phyloP scores from a whole-genome alignment of 2,888 invertebrate species.

The Sarcophaga caerulescens region DNA sequence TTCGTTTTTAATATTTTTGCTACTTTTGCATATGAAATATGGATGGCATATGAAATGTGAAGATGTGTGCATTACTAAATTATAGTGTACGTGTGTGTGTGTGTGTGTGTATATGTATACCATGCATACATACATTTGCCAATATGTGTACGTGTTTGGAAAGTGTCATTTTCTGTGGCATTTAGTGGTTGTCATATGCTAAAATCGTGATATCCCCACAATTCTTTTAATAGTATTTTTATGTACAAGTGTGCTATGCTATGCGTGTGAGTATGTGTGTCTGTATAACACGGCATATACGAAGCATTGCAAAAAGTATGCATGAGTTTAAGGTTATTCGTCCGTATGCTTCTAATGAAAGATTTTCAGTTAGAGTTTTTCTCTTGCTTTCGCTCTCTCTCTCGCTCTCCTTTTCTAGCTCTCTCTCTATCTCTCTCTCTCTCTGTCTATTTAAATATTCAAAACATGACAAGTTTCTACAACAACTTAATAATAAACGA shows the following conservation, averaged over 20 bases:
- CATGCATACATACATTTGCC: background rate
- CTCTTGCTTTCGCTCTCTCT: no score
- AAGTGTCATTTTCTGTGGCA: conserved; percentile 52
- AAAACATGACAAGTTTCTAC: conserved; percentile 56
- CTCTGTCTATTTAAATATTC: conserved; percentile 57
- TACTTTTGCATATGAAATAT: background rate
- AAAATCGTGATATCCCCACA: conserved; percentile 51
- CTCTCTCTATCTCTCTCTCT: background rate
- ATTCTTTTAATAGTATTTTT: conserved; percentile 32
- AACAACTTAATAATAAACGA: conserved; percentile 62
- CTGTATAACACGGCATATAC: background rate
- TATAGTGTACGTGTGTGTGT: conserved; percentile 4
- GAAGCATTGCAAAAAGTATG: background rate
- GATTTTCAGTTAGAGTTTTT: background rate
- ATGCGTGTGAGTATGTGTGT: background rate
- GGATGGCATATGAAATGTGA: background rate
- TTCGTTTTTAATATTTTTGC: conserved; percentile 4
- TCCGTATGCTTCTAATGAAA: conserved; percentile 32
- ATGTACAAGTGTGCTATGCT: background rate
- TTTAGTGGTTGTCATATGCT: conserved; percentile 64
- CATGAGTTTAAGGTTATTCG: conserved; percentile 11
- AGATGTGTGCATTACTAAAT: background rate
- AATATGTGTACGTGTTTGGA: conserved; percentile 52
- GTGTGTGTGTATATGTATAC: background rate
- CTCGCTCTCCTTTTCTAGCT: no score